Base-by-base conservation (phyloP, 2,888 invertebrate genomes). In the Ferdinandea cuprea region DNA sequence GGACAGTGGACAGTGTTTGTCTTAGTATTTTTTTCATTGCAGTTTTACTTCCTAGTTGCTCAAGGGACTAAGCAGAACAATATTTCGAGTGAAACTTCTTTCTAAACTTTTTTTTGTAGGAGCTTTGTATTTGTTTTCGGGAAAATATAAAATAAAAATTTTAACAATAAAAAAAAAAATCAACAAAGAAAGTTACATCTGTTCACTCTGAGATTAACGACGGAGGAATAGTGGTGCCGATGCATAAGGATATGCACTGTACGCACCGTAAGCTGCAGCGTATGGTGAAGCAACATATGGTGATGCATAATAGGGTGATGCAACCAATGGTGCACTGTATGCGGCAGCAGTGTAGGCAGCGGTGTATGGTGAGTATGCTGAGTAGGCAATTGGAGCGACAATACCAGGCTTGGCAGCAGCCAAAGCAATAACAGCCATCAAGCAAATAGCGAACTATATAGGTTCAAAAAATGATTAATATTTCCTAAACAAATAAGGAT, bases 371-470 rank as follows among this genome's bases (percentile, higher is more conserved):
- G 86, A 87, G 71, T 87, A 86, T 28, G 84, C 85, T 81, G 88
- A 87, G 85, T 88, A 86, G 74, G 88, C 68, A 85, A 89, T 32
- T n/a, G 87, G 86, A 65, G 87, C 86, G 8, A 87, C 80, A 42
- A 89, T 85, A 9, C 88, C 89, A 0, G 89, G 88, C 78, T 89
- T 89, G 50, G 88, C 89, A 46, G 87, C 86, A 52, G 86, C 87
- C 85, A 88, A 63, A 40, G 88, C 88, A 63, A 89, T 80, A 21
- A 89, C 37, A 77, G 89, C 89, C 87, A 88, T 86, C 72, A 88
- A 86, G 85, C 89, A 89, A 30, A 89, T 46, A 85, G 88, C 77
- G 52, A 81, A 37, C 81, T 81, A 17, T 2, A 71, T 3, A 37
- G 1, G 25, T 6, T 3, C 1, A n/a, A 15, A 1, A 7, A 25